Conservation (phyloP, 2,888 invertebrate species). For the Lymantria monacha region DNA sequence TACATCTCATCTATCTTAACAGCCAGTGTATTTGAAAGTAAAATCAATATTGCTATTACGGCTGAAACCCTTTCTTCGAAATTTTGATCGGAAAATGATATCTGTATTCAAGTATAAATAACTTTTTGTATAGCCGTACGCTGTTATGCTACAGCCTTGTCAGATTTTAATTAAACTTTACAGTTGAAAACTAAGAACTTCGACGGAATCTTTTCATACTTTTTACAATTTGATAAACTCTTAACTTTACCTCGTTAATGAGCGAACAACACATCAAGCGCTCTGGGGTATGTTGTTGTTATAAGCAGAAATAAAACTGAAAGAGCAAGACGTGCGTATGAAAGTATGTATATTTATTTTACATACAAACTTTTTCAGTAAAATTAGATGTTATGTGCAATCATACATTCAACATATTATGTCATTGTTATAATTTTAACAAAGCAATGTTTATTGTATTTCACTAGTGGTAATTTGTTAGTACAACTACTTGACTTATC, state of each 20-base stretch:
- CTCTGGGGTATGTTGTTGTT: conserved; percentile 11
- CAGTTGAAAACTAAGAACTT: conserved; percentile 19
- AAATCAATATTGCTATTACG: conserved; percentile 7
- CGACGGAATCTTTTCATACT: conserved; percentile 12
- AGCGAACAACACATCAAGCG: conserved; percentile 17
- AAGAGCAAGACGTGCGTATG: conserved; percentile 16
- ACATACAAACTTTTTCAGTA: conserved; percentile 10
- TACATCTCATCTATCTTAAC: not conserved
- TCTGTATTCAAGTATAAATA: conserved; percentile 15
- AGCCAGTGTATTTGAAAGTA: not conserved
- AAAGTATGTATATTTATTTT: conserved; percentile 18
- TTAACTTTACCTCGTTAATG: conserved; percentile 17
- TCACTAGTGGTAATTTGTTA: conserved; percentile 14
- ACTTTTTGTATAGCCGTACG: conserved; percentile 15
- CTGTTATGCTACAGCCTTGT: conserved; percentile 16
- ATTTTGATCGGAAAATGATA: conserved; percentile 9
- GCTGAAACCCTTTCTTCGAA: conserved; percentile 1
- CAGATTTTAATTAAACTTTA: conserved; percentile 32
- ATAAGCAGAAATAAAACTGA: conserved; percentile 21
- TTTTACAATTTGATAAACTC: conserved; percentile 23
- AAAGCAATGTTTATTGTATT: conserved; percentile 14
- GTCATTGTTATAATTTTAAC: conserved; percentile 22
- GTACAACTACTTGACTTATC: conserved; percentile 18
- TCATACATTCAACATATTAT: conserved; percentile 11
- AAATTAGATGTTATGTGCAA: conserved; percentile 12